phyloP scores from a whole-genome alignment of 2,113 vertebrate genomes.

The Gopherus flavomarginatus region DNA sequence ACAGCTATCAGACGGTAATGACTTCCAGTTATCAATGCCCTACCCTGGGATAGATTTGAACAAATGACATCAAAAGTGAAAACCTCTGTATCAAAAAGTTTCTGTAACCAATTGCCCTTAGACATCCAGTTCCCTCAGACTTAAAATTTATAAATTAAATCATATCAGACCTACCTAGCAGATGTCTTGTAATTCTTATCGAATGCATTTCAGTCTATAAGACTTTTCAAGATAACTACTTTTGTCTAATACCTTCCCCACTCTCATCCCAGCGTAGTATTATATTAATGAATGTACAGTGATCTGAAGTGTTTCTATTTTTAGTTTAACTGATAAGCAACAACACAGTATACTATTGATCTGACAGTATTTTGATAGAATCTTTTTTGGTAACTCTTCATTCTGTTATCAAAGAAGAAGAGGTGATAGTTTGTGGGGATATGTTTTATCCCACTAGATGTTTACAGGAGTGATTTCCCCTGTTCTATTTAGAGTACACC shows the following conservation, averaged over 20 bases:
- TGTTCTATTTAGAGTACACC: background rate
- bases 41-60: background rate
- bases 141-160: conserved; percentile 47
- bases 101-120: conserved; percentile 27
- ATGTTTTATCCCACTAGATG: background rate
- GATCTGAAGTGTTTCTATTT: conserved; percentile 20
- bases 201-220: conserved; percentile 7
- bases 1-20: conserved; percentile 11
- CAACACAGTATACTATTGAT: background rate
- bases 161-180: conserved; percentile 10
- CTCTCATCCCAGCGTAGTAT: background rate
- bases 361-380: conserved; percentile 33
- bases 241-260: background rate
- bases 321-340: background rate
- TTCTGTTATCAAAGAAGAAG: conserved; percentile 19
- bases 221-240: conserved; percentile 31
- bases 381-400: background rate
- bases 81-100: background rate
- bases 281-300: background rate
- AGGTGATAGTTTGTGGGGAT: background rate
- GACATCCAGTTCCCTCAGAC: conserved; percentile 33
- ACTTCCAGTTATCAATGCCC: conserved; percentile 32
- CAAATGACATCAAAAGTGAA: background rate
- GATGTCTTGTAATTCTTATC: background rate
- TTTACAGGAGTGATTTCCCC: background rate